A percentile compares a stretch with the other conserved stretches of the same genome.
Evolutionary conservation across 1,140 invertebrate species (phyloP).

Genomic region (Drosophila burlai): DNA sequence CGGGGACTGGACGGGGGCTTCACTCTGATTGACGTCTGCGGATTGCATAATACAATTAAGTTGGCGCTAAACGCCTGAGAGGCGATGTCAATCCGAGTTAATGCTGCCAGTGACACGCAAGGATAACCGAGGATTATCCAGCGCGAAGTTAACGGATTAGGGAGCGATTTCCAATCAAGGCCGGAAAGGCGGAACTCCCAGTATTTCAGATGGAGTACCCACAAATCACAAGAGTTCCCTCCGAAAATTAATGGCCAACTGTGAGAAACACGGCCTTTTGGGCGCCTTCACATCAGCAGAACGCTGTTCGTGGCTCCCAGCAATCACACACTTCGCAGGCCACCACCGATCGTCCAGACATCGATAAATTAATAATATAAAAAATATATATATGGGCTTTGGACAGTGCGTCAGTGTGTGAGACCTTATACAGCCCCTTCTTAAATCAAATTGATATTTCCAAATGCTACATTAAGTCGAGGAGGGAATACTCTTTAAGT

Average conservation of each 20-base stretch:
- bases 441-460: constrained; percentile 17
- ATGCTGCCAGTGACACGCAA: constrained; percentile 3
- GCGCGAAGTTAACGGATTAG: not conserved
- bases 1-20: constrained; percentile 10
- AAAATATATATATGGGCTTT: constrained; percentile 10
- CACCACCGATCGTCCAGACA: constrained; percentile 24
- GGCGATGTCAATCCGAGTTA: constrained; percentile 23
- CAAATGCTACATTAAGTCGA: not conserved
- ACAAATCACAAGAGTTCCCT: constrained; percentile 45
- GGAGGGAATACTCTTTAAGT: constrained; percentile 13
- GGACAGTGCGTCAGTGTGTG: constrained; percentile 23
- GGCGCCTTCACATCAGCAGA: constrained; percentile 24
- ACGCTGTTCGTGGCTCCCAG: constrained; percentile 32
- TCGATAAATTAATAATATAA: constrained; percentile 34
- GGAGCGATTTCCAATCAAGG: constrained; percentile 3
- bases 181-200: constrained; percentile 30
- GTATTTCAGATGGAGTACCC: constrained; percentile 1
- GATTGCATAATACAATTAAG: constrained; percentile 62
- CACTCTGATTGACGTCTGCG: constrained; percentile 52
- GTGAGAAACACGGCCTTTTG: constrained; percentile 19
- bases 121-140: constrained; percentile 27
- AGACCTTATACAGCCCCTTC: constrained; percentile 17
- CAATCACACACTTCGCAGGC: constrained; percentile 35
- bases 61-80: constrained; percentile 46
- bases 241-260: constrained; percentile 43